Percentiles rank a stretch among this genome's conserved stretches.
phyloP scores from a whole-genome alignment of 2,113 vertebrate species.

The Aix galericulata region DNA sequence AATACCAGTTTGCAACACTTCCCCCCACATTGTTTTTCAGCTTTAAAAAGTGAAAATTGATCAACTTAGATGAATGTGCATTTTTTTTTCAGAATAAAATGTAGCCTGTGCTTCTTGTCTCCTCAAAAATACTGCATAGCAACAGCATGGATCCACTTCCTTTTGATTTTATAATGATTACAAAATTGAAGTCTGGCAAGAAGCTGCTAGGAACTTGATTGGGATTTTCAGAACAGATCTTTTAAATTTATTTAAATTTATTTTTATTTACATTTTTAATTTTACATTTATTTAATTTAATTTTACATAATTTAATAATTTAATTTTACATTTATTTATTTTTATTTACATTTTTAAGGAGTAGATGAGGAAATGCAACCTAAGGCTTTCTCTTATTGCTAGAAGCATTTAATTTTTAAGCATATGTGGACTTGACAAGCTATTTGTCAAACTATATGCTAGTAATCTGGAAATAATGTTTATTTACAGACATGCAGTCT shows the following conservation, averaged over 20 bases:
- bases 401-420: neutral
- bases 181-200: neutral
- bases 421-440: neutral
- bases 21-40: accelerated
- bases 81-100: neutral
- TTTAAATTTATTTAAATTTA: neutral
- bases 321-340: no score
- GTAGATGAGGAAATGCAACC: neutral
- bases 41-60: neutral
- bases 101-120: neutral
- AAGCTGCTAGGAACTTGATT: neutral
- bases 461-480: neutral
- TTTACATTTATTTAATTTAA: no score
- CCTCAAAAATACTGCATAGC: neutral
- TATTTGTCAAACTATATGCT: neutral
- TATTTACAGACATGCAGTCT: neutral
- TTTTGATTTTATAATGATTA: neutral
- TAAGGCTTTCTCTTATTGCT: neutral
- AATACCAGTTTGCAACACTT: neutral
- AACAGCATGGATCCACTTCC: neutral
- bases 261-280: neutral
- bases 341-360: neutral
- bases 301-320: no score
- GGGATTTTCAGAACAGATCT: neutral
- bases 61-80: neutral